Evolutionary conservation across 64 coral and sea anemone genomes (phyloP), one percentile per base, ranked within the genome.

Genomic region (Actinia tenebrosa): DNA sequence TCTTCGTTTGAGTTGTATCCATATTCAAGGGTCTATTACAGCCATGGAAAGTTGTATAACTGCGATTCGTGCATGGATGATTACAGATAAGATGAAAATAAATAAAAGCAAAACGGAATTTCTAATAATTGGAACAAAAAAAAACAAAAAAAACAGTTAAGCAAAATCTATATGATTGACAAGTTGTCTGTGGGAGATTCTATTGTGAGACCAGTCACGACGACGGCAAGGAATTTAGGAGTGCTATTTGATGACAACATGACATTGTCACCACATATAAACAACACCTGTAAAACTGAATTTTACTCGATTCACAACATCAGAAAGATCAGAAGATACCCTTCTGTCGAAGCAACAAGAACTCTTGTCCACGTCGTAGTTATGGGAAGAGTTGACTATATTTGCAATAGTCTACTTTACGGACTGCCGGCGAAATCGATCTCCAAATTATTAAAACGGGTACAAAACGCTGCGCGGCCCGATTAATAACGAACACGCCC

Each of bases 81-180:
- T 87, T 13, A 75, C 86, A n/a, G 86, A 87, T 75, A 88, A 88
- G 55, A 22, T 88, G 22, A 88, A 88, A 88, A 26, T 88, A 78
- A 88, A 88, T 56, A 71, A 87, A 19, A 53, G 8, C 20, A 77
- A 87, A 20, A 87, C 86, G 30, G 63, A 77, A 47, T 87, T 87
- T 75, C 66, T 87, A n/a, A 86, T 87, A 59, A n/a, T 87, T 75
- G 66, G 86, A 2, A 87, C 86, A 4, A 87, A 75, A 37, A 37
- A 37, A 37, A 37, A 37, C 0, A 37, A 37, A 37, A 37, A 37
- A 37, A 87, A 53, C 86, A 75, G 86, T 53, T 87, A 14, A 87
- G 52, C 26, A 87, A 87, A 78, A 66, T 87, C 50, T 22, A 77
- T 44, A 75, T 75, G 30, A 37, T 37, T 53, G 64, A 87, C 20